Evolutionary conservation across 2,113 vertebrate genomes (phyloP), one percentile per base, ranked within the genome.

Genomic region (Dipodomys spectabilis): DNA sequence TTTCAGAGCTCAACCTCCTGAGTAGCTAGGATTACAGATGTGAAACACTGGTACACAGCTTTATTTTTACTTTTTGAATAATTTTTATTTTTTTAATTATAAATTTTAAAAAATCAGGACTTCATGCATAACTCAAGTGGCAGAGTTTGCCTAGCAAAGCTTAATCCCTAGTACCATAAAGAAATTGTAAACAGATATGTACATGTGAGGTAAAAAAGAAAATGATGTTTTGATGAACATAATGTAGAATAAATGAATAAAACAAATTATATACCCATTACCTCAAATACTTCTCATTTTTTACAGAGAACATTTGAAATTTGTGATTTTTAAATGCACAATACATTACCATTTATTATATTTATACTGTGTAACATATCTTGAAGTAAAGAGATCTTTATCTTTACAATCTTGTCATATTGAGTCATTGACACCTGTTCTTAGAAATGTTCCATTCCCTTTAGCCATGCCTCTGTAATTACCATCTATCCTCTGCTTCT

Each of bases 221-320:
- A 71, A n/a, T 45, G 7, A 35, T 64, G 23, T 23, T 72, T 12
- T 53, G 35, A 62, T 88, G 53, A 78, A 77, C 23, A 35, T 27
- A 64, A 64, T 28, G 65, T 27, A 64, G n/a, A n/a, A 71, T 71
- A 69, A 93, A 83, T 68, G 39, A 75, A 75, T 64, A 18, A 83
- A 71, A 23, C 15, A 25, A 39, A 79, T 71, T 77, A 71, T 13
- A 39, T 28, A 83, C 28, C 19, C 13, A 49, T 18, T 30, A 71
- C 30, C 30, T 71, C 28, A 64, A 72, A 71, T 78, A 28, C n/a
- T 77, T 78, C 30, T 30, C 27, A 8, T 75, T 77, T 75, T 78
- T 82, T 62, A n/a, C 15, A 12, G 30, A 71, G 49, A 88, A 62
- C 72, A 83, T 35, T 75, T 45, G n/a, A 62, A 69, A 84, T 82